Base-by-base conservation (phyloP, 2,888 invertebrate species). In the Darwinula stevensoni region DNA sequence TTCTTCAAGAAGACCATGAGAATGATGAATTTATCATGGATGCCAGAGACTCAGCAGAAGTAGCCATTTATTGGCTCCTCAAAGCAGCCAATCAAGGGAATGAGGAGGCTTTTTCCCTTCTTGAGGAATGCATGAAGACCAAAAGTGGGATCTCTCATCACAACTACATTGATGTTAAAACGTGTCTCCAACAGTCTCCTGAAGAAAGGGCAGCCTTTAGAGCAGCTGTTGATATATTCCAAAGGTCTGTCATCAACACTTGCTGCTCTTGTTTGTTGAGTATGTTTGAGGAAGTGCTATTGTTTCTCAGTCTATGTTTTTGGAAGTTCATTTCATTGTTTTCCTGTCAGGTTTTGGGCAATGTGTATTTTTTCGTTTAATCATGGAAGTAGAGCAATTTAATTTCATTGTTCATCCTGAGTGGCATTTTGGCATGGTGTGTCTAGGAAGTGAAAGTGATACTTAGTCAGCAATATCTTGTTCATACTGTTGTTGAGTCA, bases 61-160 rank as follows among this genome's bases (percentile, higher is more conserved):
- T 73, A 39, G 84, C 80, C 0, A 64, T 86, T 31, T 70, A 75
- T 44, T 86, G 84, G 84, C 52, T 86, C 30, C 67, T 80, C n/a
- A 71, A 73, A 52, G 82, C 86, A 2, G 80, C 84, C 0, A 74
- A 78, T 44, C 80, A 84, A 50, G 86, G 84, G 1, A 78, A 80
- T 43, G 62, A 67, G 28, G 76, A 80, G 47, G 84, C 84, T 1
- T 72, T 78, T 18, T 63, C 63, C 36, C 59, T 80, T 44, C 56
- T 88, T 17, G 39, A 43, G 34, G 40, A 46, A 29, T 52, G 52
- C 38, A 37, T 36, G 6, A 35, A 38, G 11, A 34, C 37, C 57
- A 60, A 48, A 64, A 68, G 50, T 72, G 72, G 73, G 4, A 68
- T 74, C 4, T 67, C 63, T 2, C 63, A 67, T 35, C 63, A 66